Evolutionary conservation across 2,888 invertebrate genomes (phyloP).

Genomic region (Epirrhoe tristata): DNA sequence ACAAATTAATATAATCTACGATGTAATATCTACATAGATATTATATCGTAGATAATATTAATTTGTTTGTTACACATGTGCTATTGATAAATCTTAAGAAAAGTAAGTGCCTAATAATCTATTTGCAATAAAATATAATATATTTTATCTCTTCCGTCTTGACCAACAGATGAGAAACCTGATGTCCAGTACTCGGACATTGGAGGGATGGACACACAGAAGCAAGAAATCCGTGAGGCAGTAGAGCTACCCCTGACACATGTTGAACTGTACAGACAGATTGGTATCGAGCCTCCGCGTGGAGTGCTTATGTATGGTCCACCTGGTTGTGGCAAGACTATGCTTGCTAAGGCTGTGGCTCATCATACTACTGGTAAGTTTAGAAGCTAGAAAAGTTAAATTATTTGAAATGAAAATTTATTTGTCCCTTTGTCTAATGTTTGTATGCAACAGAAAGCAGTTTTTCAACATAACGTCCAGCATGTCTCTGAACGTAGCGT

Average conservation of each 20-base stretch:
- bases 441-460: no score
- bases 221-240: conserved; percentile 99
- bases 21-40: no score
- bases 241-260: conserved; percentile 99
- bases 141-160: not conserved
- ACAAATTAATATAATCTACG: no score
- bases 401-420: no score
- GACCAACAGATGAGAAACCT: conserved; percentile 94
- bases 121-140: not conserved
- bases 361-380: conserved; percentile 96
- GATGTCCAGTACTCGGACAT: conserved; percentile 99
- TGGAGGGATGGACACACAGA: conserved; percentile 99
- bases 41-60: no score
- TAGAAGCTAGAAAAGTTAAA: no score
- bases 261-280: conserved; percentile 99
- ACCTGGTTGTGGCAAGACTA: conserved; percentile 99
- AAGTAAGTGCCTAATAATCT: no score
- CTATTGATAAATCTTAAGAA: no score
- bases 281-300: conserved; percentile 99
- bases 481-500: no score
- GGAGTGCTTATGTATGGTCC: conserved; percentile 99
- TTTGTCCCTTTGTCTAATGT: no score
- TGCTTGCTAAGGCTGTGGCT: conserved; percentile 99
- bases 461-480: no score
- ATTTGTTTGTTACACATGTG: no score